phyloP scores from a whole-genome alignment of 2,888 invertebrate species.

The Desoria tigrina region DNA sequence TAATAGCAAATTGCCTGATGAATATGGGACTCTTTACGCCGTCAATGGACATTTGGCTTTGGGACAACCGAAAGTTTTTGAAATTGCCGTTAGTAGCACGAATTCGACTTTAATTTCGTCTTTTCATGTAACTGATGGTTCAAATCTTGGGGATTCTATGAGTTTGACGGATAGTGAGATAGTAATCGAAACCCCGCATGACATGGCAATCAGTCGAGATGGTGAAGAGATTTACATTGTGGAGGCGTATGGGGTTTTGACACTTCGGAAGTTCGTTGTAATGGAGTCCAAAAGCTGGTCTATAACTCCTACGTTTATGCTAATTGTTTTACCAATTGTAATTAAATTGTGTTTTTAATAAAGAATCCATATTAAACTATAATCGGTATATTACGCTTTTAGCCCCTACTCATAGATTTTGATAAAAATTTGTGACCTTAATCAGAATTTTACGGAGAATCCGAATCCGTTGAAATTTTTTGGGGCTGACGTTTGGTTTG shows the following conservation, averaged over 20 bases:
- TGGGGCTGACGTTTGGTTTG: no score
- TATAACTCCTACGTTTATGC: no score
- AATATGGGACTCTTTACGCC: constrained; percentile 66
- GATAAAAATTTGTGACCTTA: no score
- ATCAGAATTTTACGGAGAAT: no score
- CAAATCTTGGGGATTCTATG: neutral
- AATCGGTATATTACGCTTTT: no score
- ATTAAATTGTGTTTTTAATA: no score
- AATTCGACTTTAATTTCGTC: constrained; percentile 65
- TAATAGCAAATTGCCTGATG: neutral
- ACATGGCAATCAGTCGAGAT: constrained; percentile 69
- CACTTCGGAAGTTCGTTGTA: constrained; percentile 16
- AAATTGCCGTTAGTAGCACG: constrained; percentile 66
- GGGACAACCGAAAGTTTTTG: constrained; percentile 66
- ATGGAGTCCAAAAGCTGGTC: no score
- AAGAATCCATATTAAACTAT: no score
- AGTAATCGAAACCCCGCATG: constrained; percentile 61
- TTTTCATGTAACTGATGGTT: constrained; percentile 58
- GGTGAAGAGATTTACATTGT: constrained; percentile 73
- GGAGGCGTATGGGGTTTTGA: constrained; percentile 58
- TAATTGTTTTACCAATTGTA: no score
- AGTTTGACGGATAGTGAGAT: neutral
- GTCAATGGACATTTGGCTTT: constrained; percentile 67
- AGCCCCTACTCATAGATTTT: no score
- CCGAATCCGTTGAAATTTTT: no score